phyloP scores from a whole-genome alignment of 2,113 vertebrate species.

The Neotoma lepida region DNA sequence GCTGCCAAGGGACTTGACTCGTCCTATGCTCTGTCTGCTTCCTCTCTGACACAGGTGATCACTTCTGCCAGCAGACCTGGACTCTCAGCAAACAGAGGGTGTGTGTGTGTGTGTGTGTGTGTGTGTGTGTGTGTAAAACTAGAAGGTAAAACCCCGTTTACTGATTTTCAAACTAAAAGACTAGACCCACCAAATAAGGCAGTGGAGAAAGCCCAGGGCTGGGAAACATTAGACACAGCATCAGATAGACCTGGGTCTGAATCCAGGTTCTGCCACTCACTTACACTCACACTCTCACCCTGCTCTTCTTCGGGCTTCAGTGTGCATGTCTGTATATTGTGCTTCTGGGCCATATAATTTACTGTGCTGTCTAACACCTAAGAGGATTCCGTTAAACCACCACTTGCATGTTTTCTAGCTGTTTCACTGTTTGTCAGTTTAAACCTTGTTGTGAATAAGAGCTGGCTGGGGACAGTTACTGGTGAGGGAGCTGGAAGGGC shows the following conservation, averaged over 20 bases:
- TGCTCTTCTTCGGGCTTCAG: not conserved
- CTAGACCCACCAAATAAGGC: not conserved
- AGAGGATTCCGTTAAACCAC: not conserved
- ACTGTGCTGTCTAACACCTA: accelerated
- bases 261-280: not conserved
- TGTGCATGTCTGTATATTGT: accelerated
- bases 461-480: not conserved
- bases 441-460: not conserved
- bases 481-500: not conserved
- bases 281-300: not conserved
- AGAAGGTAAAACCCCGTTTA: not conserved
- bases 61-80: not conserved
- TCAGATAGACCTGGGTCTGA: no score
- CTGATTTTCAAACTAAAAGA: not conserved
- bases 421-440: not conserved
- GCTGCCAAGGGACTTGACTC: not conserved
- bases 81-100: not conserved
- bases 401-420: not conserved
- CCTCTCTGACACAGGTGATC: not conserved
- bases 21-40: not conserved
- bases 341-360: not conserved
- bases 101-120: not conserved
- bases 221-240: accelerated
- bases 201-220: not conserved
- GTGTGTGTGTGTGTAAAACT: not conserved